Evolutionary conservation across 2,888 invertebrate genomes (phyloP), one percentile per base, ranked within the genome.

Genomic region (Exephanes ischioxanthus): DNA sequence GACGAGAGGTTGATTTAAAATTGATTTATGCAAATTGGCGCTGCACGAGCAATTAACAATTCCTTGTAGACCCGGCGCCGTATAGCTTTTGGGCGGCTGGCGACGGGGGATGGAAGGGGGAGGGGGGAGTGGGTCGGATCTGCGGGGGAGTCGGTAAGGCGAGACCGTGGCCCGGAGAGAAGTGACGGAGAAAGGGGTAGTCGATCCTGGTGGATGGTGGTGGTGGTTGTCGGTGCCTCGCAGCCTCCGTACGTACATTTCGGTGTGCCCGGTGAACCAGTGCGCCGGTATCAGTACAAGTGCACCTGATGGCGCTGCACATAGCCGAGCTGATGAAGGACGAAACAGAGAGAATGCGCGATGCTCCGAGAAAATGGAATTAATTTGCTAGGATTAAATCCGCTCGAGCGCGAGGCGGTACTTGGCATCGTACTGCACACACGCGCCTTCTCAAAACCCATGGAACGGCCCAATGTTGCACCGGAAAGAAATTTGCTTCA

Each of bases 41-140:
- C 92, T 92, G 93, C 92, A 93, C 92, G 93, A 93, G 93, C 93
- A 93, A 93, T 94, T 93, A 94, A 93, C 93, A 93, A 93, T 94
- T 94, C 93, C 93, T 93, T 93, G 93, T 92, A 92, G 92, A 92
- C 89, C 88, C 90, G 90, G 90, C 89, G 88, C 87, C 90, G 91
- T 92, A 92, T 90, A 92, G 91, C 90, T 91, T 92, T 91, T 90
- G 88, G 89, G 87, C 83, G 87, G 85, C 72, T 87, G 73, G 83
- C 88, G 87, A 86, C 85, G 84, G 75, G 79, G 78, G 76, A 51
- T 71, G 83, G 71, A 70, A 51, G 33, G 66, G 16, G 4, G 30
- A 86, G 58, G 30, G 33, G 63, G 86, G 58, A 19, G 83, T 33
- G 83, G 72, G 70, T 72, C 16, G 80, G 19, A 80, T 73, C 71